These are phyloP conservation scores for Toxotes chatareus DNA, from an alignment of 2,113 vertebrate species.

Conservation along the genomic window DNA sequence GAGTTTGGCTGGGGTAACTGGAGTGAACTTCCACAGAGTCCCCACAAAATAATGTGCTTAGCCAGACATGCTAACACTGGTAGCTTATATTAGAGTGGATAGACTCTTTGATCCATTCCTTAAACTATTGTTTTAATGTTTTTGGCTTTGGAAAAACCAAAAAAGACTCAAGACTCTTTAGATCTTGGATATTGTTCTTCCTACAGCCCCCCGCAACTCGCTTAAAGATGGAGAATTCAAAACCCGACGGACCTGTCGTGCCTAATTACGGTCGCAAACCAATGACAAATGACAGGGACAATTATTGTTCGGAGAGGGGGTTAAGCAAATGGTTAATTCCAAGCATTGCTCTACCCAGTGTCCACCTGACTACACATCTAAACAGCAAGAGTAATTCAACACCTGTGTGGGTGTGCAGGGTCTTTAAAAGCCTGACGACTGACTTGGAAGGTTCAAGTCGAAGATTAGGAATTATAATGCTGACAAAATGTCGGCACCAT, in stretches of 20 bases:
- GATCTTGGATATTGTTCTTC: not conserved
- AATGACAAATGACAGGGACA: not conserved
- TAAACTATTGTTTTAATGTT: not conserved
- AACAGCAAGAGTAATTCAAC: not conserved
- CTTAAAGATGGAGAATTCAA: not conserved
- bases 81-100: too few relatives aligned
- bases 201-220: not conserved
- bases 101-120: not conserved
- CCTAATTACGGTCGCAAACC: not conserved
- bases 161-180: not conserved
- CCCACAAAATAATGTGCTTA: not conserved
- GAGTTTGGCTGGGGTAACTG: not conserved
- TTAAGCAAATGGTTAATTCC: not conserved
- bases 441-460: not conserved
- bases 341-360: not conserved
- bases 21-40: not conserved
- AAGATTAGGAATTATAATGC: not conserved
- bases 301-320: not conserved
- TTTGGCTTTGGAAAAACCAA: not conserved
- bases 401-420: not conserved
- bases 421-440: not conserved
- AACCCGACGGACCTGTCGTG: not conserved
- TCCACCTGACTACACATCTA: not conserved
- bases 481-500: not conserved
- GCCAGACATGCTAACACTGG: too few relatives aligned